These are phyloP conservation scores for Amphipoea lucens DNA, from an alignment of 2,888 invertebrate genomes.

Conservation along the genomic window DNA sequence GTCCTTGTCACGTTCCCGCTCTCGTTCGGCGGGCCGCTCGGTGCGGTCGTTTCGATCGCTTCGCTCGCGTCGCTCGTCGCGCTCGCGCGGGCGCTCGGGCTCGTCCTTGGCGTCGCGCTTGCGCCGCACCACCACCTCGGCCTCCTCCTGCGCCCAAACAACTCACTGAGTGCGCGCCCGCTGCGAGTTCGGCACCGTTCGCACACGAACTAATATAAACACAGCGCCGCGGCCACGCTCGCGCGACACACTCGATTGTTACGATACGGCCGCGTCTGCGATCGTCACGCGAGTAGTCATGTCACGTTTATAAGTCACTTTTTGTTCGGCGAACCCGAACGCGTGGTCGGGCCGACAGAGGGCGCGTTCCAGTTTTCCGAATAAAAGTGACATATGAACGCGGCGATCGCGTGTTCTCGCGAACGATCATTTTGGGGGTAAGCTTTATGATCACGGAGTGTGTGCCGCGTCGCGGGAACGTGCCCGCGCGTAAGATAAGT, in stretches of 20 bases:
- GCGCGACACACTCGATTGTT: conserved; percentile 14
- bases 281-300: neutral
- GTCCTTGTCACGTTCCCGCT: conserved; percentile 72
- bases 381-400: neutral
- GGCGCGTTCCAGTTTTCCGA: neutral
- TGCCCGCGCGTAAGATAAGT: conserved; percentile 39
- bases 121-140: conserved; percentile 90
- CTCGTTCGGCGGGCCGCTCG: conserved; percentile 55
- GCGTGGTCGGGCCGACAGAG: neutral
- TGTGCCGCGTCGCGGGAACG: conserved; percentile 32
- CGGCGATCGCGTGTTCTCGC: neutral
- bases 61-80: conserved; percentile 65
- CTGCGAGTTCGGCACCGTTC: conserved; percentile 39
- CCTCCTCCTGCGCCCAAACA: conserved; percentile 92
- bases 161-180: conserved; percentile 46
- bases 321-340: neutral
- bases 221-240: conserved; percentile 47
- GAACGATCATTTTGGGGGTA: neutral
- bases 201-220: conserved; percentile 56
- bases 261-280: neutral
- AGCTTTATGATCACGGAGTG: neutral
- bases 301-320: neutral
- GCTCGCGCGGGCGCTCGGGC: conserved; percentile 70
- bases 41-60: conserved; percentile 52
- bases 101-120: conserved; percentile 84